Evolutionary conservation across 2,797 vertebrate species (phyloP).

Genomic region (Trematomus bernacchii): DNA sequence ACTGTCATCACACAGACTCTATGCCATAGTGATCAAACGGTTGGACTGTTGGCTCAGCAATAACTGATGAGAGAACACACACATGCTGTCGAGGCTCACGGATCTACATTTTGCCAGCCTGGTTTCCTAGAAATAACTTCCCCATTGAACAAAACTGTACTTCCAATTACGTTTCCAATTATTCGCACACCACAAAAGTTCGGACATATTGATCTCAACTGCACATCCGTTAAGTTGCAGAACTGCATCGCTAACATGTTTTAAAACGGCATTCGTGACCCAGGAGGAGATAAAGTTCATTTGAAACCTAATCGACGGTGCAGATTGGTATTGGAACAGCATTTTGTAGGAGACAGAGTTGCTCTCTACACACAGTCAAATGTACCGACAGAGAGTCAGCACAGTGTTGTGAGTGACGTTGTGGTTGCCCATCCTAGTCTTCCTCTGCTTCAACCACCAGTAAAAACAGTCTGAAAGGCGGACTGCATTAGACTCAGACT

Average conservation of each 20-base stretch:
- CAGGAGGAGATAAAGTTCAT: too few relatives aligned
- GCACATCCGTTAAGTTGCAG: too few relatives aligned
- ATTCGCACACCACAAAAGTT: too few relatives aligned
- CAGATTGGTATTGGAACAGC: too few relatives aligned
- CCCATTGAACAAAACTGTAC: too few relatives aligned
- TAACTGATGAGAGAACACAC: constrained; percentile 30
- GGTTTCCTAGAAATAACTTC: too few relatives aligned
- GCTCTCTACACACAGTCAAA: not conserved
- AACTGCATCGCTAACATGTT: too few relatives aligned
- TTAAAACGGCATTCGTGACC: too few relatives aligned
- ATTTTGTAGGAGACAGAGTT: too few relatives aligned
- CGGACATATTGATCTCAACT: too few relatives aligned
- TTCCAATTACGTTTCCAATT: too few relatives aligned
- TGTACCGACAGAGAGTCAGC: constrained; percentile 35
- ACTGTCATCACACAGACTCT: constrained; percentile 39
- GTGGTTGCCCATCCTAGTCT: constrained; percentile 61
- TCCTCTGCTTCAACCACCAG: constrained; percentile 54
- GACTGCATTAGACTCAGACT: constrained; percentile 58
- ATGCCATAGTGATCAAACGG: constrained; percentile 41
- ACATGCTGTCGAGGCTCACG: constrained; percentile 16
- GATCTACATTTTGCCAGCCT: constrained; percentile 14
- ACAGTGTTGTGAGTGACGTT: constrained; percentile 58
- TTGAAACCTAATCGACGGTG: too few relatives aligned
- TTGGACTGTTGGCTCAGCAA: constrained; percentile 23
- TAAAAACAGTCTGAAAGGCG: constrained; percentile 20